Evolutionary conservation across 2,797 vertebrate species (phyloP).

Genomic region (Danio jaintianensis): DNA sequence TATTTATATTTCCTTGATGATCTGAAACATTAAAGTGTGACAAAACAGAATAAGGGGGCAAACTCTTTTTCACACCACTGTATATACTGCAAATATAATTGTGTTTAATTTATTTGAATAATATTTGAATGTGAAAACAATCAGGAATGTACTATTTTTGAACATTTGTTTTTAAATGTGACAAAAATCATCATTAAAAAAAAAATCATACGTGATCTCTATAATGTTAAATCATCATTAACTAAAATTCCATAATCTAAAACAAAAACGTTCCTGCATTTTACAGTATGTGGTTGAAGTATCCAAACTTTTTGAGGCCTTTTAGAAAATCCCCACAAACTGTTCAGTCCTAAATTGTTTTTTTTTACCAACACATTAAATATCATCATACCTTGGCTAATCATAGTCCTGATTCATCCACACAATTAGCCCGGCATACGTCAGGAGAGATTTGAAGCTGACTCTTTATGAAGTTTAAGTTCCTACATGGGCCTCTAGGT

Average conservation of each 20-base stretch:
- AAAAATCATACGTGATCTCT: too few relatives aligned
- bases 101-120: too few relatives aligned
- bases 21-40: too few relatives aligned
- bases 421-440: slow-evolving; percentile 25
- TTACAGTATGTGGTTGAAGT: not conserved
- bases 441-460: slow-evolving; percentile 16
- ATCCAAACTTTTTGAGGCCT: not conserved
- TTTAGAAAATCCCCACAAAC: not conserved
- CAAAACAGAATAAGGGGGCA: too few relatives aligned
- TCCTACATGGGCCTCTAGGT: slow-evolving; percentile 15
- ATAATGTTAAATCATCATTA: not conserved
- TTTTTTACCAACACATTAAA: too few relatives aligned
- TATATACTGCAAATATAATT: too few relatives aligned
- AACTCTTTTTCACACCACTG: too few relatives aligned
- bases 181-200: too few relatives aligned
- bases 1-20: too few relatives aligned
- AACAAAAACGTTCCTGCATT: not conserved
- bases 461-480: slow-evolving; percentile 32
- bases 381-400: not conserved
- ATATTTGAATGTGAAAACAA: too few relatives aligned
- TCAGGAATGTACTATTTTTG: too few relatives aligned
- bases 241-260: not conserved
- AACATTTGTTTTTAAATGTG: too few relatives aligned
- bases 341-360: not conserved
- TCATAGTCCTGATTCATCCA: slow-evolving; percentile 5